Base-by-base conservation (phyloP, 2,113 vertebrate genomes). In the Microcebus tavaratra region DNA sequence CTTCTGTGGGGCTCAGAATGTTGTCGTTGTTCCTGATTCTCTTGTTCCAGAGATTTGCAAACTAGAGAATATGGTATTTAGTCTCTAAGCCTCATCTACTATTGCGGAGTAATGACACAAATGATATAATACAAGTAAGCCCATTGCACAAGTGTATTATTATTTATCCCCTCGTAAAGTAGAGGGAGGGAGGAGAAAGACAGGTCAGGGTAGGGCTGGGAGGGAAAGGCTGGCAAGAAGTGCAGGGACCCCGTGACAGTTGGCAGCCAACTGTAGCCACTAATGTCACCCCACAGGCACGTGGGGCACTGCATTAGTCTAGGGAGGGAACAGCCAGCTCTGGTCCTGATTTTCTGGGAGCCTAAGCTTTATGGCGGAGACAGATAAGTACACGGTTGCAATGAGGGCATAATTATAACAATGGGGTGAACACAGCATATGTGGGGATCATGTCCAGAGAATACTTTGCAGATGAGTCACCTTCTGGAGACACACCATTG, bases 1-100 rank as follows among this genome's bases (percentile, higher is more conserved):
- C 73, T 97, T 97, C 96, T 89, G 81, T 86, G 73, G 93, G 82
- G 53, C 79, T 96, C 86, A 89, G 17, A 91, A 79, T 96, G 61
- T 50, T 94, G 85, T 76, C 91, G 55, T 91, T 95, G 89, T 72
- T 95, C 42, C 89, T 67, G 92, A 61, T 55, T 82, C 73, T 67
- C 68, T 96, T 23, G 5, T 57, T 93, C 42, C 61, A 85, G n/a
- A 95, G 76, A 95, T 83, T 79, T 93, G 10, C 50, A 89, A 86
- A 90, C 91, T 91, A 80, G 91, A 93, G 65, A 45, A 88, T 34
- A n/a, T 67, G 36, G 20, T 20, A 70, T 91, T 95, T 36, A 76
- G 63, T 82, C 59, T 92, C 85, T 34, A 83, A 94, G 45, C 29
- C 42, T 96, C 53, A 53, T 76, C 48, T 79, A n/a, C 67, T 88